A percentile compares a stretch with the other conserved stretches of the same genome.
phyloP scores from a whole-genome alignment of 2,113 vertebrate species.

The Neomonachus schauinslandi region DNA sequence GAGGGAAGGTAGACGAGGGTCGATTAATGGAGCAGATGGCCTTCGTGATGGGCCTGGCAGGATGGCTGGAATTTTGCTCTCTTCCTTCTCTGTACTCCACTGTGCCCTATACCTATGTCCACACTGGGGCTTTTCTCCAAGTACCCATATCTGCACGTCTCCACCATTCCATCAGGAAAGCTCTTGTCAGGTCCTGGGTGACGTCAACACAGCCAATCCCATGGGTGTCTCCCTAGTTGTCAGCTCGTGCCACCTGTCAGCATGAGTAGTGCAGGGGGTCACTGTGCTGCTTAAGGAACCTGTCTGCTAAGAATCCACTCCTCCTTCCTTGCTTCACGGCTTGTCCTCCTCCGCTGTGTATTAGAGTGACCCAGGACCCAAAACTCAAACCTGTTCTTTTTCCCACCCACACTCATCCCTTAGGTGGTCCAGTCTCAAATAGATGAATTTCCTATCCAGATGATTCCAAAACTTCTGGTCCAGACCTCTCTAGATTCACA shows the following conservation, averaged over 20 bases:
- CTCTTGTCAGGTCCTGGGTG: fast-evolving
- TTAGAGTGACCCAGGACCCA: not conserved
- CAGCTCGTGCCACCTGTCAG: not conserved
- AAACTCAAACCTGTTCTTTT: not conserved
- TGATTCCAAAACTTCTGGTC: not conserved
- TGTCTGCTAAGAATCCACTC: not conserved
- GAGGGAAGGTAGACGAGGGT: not conserved
- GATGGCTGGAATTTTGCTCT: not conserved
- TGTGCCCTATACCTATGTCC: not conserved
- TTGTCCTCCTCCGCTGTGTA: not conserved
- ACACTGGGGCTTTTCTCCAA: not conserved
- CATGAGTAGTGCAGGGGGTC: too few relatives aligned
- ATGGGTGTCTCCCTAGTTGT: not conserved
- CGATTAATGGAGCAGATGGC: fast-evolving
- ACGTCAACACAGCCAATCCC: not conserved
- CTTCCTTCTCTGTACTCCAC: not conserved
- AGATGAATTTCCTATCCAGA: not conserved
- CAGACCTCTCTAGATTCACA: not conserved
- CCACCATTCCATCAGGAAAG: not conserved
- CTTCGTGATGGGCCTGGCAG: not conserved
- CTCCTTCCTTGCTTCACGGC: not conserved
- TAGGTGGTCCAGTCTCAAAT: not conserved
- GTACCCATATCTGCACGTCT: not conserved
- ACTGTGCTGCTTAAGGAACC: not conserved
- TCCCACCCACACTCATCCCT: not conserved